Conservation (phyloP, 2,797 vertebrate species). For the Clarias laeviceps region DNA sequence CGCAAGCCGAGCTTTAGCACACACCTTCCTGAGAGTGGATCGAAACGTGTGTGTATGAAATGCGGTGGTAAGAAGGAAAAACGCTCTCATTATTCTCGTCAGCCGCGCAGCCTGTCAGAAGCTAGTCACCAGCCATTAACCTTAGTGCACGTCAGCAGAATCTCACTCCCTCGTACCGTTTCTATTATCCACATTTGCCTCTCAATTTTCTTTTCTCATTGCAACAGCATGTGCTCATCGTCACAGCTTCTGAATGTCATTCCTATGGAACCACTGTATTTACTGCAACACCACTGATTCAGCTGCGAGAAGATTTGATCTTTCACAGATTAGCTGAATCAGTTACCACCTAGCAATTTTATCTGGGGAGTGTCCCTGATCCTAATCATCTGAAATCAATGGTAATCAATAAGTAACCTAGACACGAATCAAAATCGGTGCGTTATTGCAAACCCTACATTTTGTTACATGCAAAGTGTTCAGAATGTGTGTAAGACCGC, state of each 20-base stretch:
- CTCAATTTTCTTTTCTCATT: slow-evolving; percentile 8
- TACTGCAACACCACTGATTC: neutral
- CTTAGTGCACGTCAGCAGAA: slow-evolving; percentile 25
- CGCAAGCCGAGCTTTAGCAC: neutral
- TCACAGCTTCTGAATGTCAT: neutral
- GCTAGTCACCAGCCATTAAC: slow-evolving; percentile 52
- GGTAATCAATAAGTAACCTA: neutral
- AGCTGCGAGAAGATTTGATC: neutral
- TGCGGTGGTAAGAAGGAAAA: slow-evolving; percentile 29
- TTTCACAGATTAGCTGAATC: neutral
- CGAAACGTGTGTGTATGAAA: slow-evolving; percentile 12
- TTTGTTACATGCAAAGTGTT: slow-evolving; percentile 8
- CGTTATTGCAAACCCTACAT: neutral
- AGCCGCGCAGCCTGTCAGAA: slow-evolving; percentile 43
- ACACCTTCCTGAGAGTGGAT: slow-evolving; percentile 11
- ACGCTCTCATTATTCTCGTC: slow-evolving; percentile 42
- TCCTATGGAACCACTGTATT: neutral
- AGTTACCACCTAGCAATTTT: neutral
- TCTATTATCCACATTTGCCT: neutral
- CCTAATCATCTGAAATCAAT: neutral
- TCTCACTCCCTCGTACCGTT: slow-evolving; percentile 10
- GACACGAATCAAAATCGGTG: neutral
- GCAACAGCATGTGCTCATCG: slow-evolving; percentile 7
- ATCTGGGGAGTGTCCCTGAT: neutral
- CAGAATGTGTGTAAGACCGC: neutral